A percentile compares a stretch with the other conserved stretches of the same genome.
Conservation (phyloP, 2,888 invertebrate species). For the Kuschelorhynchus macadamiae region DNA sequence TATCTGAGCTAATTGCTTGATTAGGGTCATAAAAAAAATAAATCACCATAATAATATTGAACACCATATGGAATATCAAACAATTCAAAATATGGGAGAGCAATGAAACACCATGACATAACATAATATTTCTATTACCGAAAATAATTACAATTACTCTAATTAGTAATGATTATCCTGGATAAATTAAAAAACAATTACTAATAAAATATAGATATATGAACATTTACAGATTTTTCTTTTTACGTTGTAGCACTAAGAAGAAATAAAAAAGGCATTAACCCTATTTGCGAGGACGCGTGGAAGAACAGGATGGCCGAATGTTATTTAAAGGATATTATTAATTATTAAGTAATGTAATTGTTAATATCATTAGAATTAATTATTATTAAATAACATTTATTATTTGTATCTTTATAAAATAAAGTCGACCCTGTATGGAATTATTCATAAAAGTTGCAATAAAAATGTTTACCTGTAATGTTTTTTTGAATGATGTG, state of each 20-base stretch:
- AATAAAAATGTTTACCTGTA: too few species aligned
- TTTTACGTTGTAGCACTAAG: not conserved
- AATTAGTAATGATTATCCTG: too few species aligned
- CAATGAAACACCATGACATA: not conserved
- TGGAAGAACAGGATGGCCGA: not conserved
- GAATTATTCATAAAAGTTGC: too few species aligned
- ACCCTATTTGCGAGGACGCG: not conserved
- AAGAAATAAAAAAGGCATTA: not conserved
- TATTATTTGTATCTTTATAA: too few species aligned
- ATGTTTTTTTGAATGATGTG: too few species aligned
- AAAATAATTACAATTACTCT: too few species aligned
- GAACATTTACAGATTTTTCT: not conserved
- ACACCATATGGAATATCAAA: slow-evolving; percentile 4
- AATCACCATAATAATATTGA: too few species aligned
- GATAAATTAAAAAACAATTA: not conserved
- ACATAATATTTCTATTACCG: too few species aligned
- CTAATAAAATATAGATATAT: not conserved
- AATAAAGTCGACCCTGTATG: too few species aligned
- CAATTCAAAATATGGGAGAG: not conserved
- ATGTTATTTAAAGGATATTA: not conserved
- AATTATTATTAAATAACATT: too few species aligned
- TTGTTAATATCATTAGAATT: too few species aligned
- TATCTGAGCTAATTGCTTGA: slow-evolving; percentile 11
- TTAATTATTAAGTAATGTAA: too few species aligned
- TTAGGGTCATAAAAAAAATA: slow-evolving; percentile 12